phyloP scores from a whole-genome alignment of 2,797 vertebrate genomes.

The Salarias fasciatus region DNA sequence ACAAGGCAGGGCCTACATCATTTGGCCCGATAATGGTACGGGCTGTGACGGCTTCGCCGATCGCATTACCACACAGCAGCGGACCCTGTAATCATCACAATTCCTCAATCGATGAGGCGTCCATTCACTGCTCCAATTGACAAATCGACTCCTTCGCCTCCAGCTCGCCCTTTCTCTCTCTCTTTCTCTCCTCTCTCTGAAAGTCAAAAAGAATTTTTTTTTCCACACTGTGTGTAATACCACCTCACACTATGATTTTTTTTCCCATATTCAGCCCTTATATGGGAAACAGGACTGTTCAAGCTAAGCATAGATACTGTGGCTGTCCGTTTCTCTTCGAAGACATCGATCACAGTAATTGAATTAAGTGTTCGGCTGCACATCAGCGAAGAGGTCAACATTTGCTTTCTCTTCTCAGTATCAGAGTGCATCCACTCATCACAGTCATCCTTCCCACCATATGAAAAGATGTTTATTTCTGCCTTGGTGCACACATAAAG shows the following conservation, averaged over 20 bases:
- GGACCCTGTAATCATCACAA: conserved; percentile 60
- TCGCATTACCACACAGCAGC: conserved; percentile 57
- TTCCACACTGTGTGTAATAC: conserved; percentile 39
- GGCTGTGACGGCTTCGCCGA: conserved; percentile 38
- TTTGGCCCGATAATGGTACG: conserved; percentile 28
- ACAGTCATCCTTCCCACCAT: background rate
- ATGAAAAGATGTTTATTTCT: conserved; percentile 49
- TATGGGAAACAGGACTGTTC: conserved; percentile 43
- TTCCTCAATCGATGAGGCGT: conserved; percentile 64
- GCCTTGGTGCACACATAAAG: conserved; percentile 48
- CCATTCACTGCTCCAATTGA: conserved; percentile 54
- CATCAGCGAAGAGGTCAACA: conserved; percentile 26
- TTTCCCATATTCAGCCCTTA: conserved; percentile 38
- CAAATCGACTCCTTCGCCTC: conserved; percentile 56
- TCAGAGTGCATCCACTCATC: conserved; percentile 33
- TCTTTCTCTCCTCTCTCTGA: conserved; percentile 11
- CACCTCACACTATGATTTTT: conserved; percentile 27
- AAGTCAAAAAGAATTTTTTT: conserved; percentile 33
- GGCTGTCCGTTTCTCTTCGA: conserved; percentile 41
- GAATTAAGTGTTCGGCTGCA: conserved; percentile 48
- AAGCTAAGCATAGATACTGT: conserved; percentile 52
- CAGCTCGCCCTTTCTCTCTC: conserved; percentile 25
- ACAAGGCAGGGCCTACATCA: conserved; percentile 49
- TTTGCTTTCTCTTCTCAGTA: conserved; percentile 45
- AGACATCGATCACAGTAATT: conserved; percentile 45